Percentiles rank a stretch among this genome's conserved stretches.
phyloP scores from a whole-genome alignment of 1,140 invertebrate genomes.

The Xylocopa sonorina region DNA sequence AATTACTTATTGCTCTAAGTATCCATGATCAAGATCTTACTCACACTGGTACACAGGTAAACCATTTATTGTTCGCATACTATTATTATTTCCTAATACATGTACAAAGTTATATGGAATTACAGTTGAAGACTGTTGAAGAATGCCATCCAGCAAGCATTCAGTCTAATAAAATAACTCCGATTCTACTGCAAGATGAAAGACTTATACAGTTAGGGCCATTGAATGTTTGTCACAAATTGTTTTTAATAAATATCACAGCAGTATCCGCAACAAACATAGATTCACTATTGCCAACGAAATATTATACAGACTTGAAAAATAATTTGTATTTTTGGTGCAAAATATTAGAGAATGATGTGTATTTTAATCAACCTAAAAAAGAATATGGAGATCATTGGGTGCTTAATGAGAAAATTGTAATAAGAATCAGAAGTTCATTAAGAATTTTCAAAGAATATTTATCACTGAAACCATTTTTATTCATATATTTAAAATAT shows the following conservation, averaged over 20 bases:
- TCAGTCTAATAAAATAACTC: conserved; percentile 52
- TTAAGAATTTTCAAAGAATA: conserved; percentile 73
- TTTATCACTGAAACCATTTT: conserved; percentile 71
- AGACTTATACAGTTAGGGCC: conserved; percentile 78
- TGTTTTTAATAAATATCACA: conserved; percentile 75
- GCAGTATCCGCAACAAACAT: conserved; percentile 69
- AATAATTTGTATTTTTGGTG: conserved; percentile 70
- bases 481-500: conserved; percentile 72
- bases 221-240: conserved; percentile 67
- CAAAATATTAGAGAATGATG: conserved; percentile 73
- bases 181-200: conserved; percentile 72
- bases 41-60: conserved; percentile 56
- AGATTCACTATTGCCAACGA: conserved; percentile 62
- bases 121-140: conserved; percentile 41
- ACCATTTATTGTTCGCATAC: background rate
- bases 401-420: conserved; percentile 74
- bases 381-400: conserved; percentile 57
- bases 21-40: conserved; percentile 74
- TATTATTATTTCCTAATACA: background rate
- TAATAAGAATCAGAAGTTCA: conserved; percentile 76
- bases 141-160: conserved; percentile 1
- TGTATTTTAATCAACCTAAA: conserved; percentile 72
- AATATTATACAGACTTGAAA: conserved; percentile 52
- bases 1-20: conserved; percentile 80
- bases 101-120: conserved; percentile 6